Evolutionary conservation across 2,888 invertebrate species (phyloP).

Genomic region (Oasisia sp.): DNA sequence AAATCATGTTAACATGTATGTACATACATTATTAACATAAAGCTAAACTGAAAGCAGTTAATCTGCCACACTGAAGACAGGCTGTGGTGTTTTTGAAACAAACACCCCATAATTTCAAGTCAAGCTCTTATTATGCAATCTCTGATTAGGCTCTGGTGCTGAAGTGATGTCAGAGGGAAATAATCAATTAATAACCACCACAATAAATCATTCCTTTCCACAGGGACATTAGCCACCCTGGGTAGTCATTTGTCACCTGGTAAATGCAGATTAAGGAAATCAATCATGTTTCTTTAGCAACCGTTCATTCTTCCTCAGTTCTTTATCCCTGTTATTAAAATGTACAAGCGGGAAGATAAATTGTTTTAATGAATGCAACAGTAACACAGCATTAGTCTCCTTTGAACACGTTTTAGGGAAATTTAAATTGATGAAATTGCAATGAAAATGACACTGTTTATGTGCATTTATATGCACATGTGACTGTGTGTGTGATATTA

Average conservation of each 20-base stretch:
- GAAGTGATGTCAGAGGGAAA: background rate
- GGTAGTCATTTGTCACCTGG: background rate
- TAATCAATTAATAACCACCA: slow-evolving; percentile 2
- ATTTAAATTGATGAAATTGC: background rate
- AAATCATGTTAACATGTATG: too few species aligned
- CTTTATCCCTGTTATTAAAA: background rate
- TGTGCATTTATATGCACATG: too few species aligned
- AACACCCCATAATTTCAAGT: background rate
- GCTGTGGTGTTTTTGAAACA: background rate
- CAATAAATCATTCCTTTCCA: background rate
- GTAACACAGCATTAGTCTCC: background rate
- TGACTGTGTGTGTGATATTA: background rate
- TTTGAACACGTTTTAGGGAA: background rate
- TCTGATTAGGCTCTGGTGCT: background rate
- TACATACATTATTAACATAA: too few species aligned
- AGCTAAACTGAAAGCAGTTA: too few species aligned
- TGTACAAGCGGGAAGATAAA: background rate
- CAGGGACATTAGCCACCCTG: background rate
- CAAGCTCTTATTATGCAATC: background rate
- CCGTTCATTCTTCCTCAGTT: background rate
- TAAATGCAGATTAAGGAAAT: background rate
- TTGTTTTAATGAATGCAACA: background rate
- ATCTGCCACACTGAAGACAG: too few species aligned
- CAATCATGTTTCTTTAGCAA: background rate
- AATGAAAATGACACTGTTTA: background rate